Base-by-base conservation (phyloP, 1,140 invertebrate species). In the Hycleus phaleratus region DNA sequence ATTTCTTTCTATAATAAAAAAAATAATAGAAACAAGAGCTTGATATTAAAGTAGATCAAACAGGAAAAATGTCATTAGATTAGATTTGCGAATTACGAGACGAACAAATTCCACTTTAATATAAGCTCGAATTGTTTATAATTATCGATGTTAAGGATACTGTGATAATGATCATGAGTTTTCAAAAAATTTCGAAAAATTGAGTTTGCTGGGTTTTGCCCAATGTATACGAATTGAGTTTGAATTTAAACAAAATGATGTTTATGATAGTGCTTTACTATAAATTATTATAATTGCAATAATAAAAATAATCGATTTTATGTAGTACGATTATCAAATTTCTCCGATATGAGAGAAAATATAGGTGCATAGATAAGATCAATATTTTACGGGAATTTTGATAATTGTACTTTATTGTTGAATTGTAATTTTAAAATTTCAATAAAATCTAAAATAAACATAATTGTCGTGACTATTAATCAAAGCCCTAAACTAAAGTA, bases 111-210 rank as follows among this genome's bases (percentile, higher is more conserved):
- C 60, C 58, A 61, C 25, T 58, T 58, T 56, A 58, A 53, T 43
- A 32, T 52, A 45, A 58, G 55, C 47, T 58, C 49, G 38, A 38
- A n/a, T 58, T 49, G 42, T 52, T 60, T 46, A 58, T 51, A 49
- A 32, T 32, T 32, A 32, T 32, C 32, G 4, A 32, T 5, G 4
- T 32, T 32, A 32, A 59, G 63, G 60, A 64, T 62, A 62, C 63
- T 64, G 63, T 64, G 63, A 64, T 64, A 64, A 54, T 59, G 63
- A 61, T 56, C 46, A 58, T 60, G 59, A 58, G 49, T 55, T 49
- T 49, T 54, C 56, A 39, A 57, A 46, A 32, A 32, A 2, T 5
- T 32, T 32, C 32, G 32, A 32, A 32, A 32, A 5, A 32, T 32
- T 32, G 7, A 7, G 32, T 5, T 32, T 32, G 32, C 32, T 32